A percentile compares a stretch with the other conserved stretches of the same genome.
Conservation (phyloP, 1,140 invertebrate species). For the Palaemon carinicauda region DNA sequence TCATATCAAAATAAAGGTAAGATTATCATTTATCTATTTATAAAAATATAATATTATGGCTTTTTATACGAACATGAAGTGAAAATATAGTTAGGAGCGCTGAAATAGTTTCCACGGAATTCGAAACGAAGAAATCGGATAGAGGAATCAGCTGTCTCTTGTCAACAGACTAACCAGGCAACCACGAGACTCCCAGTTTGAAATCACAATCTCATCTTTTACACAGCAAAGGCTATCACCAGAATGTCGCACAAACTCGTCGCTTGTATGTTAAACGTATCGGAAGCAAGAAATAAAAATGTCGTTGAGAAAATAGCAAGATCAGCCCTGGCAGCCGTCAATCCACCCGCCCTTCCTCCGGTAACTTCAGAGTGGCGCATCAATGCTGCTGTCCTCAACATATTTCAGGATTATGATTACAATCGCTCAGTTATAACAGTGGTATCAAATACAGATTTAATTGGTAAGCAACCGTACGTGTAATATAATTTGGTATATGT, state of each 20-base stretch:
- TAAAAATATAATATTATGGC: no score
- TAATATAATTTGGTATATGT: neutral
- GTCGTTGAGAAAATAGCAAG: constrained; percentile 32
- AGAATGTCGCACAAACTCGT: constrained; percentile 35
- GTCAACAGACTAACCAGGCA: neutral
- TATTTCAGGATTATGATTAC: constrained; percentile 41
- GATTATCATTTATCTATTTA: no score
- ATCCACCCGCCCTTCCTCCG: neutral
- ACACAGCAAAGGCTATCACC: neutral
- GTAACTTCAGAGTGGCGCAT: neutral
- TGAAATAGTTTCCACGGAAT: no score
- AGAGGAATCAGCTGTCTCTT: no score
- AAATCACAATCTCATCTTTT: neutral
- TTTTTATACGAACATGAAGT: no score
- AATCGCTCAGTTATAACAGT: constrained; percentile 40
- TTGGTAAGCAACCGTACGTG: neutral
- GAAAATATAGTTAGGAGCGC: no score
- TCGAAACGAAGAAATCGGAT: no score
- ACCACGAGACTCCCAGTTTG: neutral
- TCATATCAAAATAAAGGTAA: no score
- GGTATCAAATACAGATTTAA: constrained; percentile 2
- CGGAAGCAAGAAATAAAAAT: neutral
- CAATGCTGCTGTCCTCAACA: constrained; percentile 37
- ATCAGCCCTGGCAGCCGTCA: constrained; percentile 1
- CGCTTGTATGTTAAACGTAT: constrained; percentile 45